Base-by-base conservation (phyloP, 1,140 invertebrate genomes). In the Cepaea nemoralis region DNA sequence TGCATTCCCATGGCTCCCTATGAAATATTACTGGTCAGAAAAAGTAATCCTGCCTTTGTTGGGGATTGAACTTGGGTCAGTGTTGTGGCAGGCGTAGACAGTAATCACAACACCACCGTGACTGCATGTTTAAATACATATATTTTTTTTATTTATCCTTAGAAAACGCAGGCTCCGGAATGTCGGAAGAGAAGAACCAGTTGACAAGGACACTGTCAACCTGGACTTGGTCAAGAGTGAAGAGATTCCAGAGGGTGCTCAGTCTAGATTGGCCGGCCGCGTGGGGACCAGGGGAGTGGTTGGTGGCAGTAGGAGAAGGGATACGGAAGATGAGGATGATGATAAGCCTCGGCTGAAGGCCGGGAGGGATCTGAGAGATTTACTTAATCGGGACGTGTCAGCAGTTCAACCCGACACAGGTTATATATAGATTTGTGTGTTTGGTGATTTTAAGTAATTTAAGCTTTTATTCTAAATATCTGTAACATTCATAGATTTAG, bases 361-460 rank as follows among this genome's bases (percentile, higher is more conserved):
- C 31, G 77, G 77, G 5, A 78, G n/a, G 59, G 77, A 78, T 69
- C 27, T 78, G 77, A 67, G 77, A 31, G 77, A 78, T 48, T n/a
- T 78, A 3, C 63, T 78, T 16, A 78, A 78, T 35, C 16, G 31
- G 31, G 77, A 78, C 3, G 33, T 35, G 1, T 35, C 37, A 50
- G 33, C 75, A 37, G 50, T 63, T 24, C 31, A 63, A 3, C 6
- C 48, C 19, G 33, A 55, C 2, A 35, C 31, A 66, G 55, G 75
- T 77, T 63, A 77, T 19, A n/a, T n/a, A n/a, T n/a, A n/a, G n/a
- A n/a, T n/a, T n/a, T n/a, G n/a, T n/a, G n/a, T n/a, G n/a, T n/a
- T n/a, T n/a, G n/a, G n/a, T n/a, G n/a, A n/a, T n/a, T n/a, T n/a
- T n/a, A n/a, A n/a, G n/a, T n/a, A n/a, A n/a, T n/a, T n/a, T n/a